These are phyloP conservation scores for Alloplasta piceator DNA, from an alignment of 2,888 invertebrate genomes.

Conservation along the genomic window DNA sequence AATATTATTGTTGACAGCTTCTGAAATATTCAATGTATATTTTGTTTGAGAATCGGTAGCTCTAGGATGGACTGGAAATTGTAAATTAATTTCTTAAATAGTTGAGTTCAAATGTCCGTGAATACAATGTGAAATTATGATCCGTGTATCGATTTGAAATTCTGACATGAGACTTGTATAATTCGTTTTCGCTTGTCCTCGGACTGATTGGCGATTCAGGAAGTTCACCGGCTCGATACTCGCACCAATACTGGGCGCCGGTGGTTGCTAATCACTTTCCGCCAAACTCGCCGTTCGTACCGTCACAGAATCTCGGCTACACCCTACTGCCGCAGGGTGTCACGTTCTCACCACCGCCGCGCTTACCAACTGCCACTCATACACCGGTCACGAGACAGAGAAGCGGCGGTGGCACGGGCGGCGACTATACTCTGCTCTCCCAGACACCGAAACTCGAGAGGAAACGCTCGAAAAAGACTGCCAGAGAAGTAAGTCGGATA, in stretches of 20 bases:
- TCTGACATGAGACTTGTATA: conserved; percentile 33
- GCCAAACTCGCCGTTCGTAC: conserved; percentile 87
- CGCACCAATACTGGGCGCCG: conserved; percentile 87
- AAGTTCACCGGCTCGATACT: conserved; percentile 84
- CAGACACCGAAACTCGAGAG: conserved; percentile 81
- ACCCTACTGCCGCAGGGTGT: conserved; percentile 78
- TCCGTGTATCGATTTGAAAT: conserved; percentile 31
- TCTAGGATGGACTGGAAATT: no score
- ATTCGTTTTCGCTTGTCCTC: conserved; percentile 54
- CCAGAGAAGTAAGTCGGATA: conserved; percentile 77
- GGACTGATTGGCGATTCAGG: conserved; percentile 77
- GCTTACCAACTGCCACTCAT: conserved; percentile 73
- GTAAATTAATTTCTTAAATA: no score
- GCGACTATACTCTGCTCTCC: conserved; percentile 80
- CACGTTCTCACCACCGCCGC: conserved; percentile 79
- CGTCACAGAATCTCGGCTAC: conserved; percentile 76
- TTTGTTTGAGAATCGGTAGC: no score
- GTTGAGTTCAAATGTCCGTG: background rate
- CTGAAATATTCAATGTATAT: no score
- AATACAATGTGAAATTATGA: conserved; percentile 1
- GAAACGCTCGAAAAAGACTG: conserved; percentile 78
- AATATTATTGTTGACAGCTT: no score
- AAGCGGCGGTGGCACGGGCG: conserved; percentile 77
- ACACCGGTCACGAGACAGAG: conserved; percentile 77
- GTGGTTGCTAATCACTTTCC: conserved; percentile 90